Base-by-base conservation (phyloP, 2,113 vertebrate genomes). In the Cynocephalus volans region DNA sequence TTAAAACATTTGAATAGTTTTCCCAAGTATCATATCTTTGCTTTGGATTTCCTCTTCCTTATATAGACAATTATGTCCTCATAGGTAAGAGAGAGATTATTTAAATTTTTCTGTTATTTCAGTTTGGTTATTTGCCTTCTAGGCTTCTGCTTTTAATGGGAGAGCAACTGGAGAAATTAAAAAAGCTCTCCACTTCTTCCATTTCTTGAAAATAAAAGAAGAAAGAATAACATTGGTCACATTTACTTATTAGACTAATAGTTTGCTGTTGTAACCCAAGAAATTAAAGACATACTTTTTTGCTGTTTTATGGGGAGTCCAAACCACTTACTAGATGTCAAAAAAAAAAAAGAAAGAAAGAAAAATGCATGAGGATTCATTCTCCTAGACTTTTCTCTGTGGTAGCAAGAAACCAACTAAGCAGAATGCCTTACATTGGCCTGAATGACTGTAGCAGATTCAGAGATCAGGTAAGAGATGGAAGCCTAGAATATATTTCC, bases 141-240 rank as follows among this genome's bases (percentile, higher is more conserved):
- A 87, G 56, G 8, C 41, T 85, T 93, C n/a, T 82, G 84, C 62
- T 93, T 96, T 89, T 76, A 92, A 41, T 65, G 62, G 58, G 36
- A 73, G 41, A 87, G 12, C 50, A 69, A 7, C 33, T 90, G 94
- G 56, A 8, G 33, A 83, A 86, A 56, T 82, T 76, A 54, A 48
- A 67, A 86, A 93, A 90, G 1, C 24, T 95, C 41, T 36, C 28
- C 5, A 36, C 8, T 75, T 65, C 1, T 50, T 85, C 75, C 60
- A 84, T 83, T 90, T 41, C 10, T 45, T 79, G 33, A 85, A 73
- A 82, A 26, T 64, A 52, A 90, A 92, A 26, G 58, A 9, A 72
- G 52, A 85, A 85, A 58, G 52, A 70, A 21, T 41, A 86, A 21
- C 36, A 11, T 6, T 67, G 21, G 11, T 79, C 54, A 93, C 9